Evolutionary conservation across 2,888 invertebrate genomes (phyloP), one percentile per base, ranked within the genome.

Genomic region (Drosophila aldrichi): DNA sequence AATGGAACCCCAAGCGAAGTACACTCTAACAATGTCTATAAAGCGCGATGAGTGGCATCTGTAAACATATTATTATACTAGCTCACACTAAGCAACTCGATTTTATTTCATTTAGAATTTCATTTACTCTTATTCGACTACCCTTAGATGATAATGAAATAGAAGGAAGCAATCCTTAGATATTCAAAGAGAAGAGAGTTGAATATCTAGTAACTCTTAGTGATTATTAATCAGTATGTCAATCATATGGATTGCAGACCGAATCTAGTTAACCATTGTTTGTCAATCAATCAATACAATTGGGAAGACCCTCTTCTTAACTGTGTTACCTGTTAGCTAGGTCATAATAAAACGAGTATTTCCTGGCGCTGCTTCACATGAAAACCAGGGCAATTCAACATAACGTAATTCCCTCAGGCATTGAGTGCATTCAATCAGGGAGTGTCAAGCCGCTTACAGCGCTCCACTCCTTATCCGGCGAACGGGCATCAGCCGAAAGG

Each of bases 391-490:
- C 61, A 34, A 36, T 18, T 25, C 46, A 9, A 32, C n/a, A 5
- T 7, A 18, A 46, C 14, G 51, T 25, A 36, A 20, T 22, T 61
- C 61, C 61, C 56, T 41, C 12, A 3, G 61, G 61, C 51, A 44
- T 38, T 32, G 0, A 36, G 20, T 32, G 59, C 36, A 36, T 41
- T 12, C 36, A 22, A 25, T 18, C 20, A 56, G 65, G 70, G 63
- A 77, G 77, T 76, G 61, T 38, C 34, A n/a, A 32, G 22, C 20
- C 56, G 56, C 56, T 43, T 2, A 20, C 1, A 20, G 6, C 34
- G 46, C 60, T 43, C 41, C 44, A 43, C 62, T 49, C 18, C 70
- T 76, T 59, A 67, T 71, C 74, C 49, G 40, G 49, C 44, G 18
- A 40, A 3, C 46, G 38, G 65, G 25, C 65, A 32, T 16, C 58